Conservation (phyloP, 1,140 invertebrate species). For the Ctenoplectra terminalis region DNA sequence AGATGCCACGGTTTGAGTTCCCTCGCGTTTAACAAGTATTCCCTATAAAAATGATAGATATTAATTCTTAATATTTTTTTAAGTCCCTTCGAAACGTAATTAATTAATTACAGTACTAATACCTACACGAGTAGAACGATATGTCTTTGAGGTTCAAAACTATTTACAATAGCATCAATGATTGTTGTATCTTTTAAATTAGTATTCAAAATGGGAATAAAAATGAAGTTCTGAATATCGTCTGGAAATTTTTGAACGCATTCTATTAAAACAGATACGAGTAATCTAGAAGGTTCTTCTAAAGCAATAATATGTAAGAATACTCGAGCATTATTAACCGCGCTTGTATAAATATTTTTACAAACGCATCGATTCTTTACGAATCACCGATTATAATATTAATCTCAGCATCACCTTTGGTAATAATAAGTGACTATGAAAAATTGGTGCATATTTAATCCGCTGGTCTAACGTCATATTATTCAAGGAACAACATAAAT, state of each 20-base stretch:
- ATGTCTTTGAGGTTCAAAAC: conserved; percentile 49
- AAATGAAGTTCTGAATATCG: conserved; percentile 69
- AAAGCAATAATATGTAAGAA: conserved; percentile 66
- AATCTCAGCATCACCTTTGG: conserved; percentile 60
- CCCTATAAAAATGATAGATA: conserved; percentile 57
- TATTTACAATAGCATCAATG: conserved; percentile 57
- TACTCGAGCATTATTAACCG: background rate
- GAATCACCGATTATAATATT: background rate
- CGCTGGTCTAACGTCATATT: conserved; percentile 56
- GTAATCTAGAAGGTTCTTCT: conserved; percentile 64
- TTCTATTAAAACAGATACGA: conserved; percentile 59
- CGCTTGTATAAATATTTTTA: background rate
- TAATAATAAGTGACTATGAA: conserved; percentile 65
- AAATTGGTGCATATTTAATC: conserved; percentile 59
- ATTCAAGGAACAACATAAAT: conserved; percentile 67
- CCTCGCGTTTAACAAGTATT: conserved; percentile 58
- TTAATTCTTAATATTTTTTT: background rate
- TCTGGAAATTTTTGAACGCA: conserved; percentile 68
- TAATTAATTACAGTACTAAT: background rate
- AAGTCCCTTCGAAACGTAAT: background rate
- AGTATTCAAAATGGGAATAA: conserved; percentile 65
- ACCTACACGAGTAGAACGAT: conserved; percentile 64
- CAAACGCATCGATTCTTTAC: background rate
- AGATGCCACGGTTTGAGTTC: conserved; percentile 73
- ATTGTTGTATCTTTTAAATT: conserved; percentile 68